Conservation (phyloP, 2,113 vertebrate genomes). For the Stomatorhinus ivindoensis region DNA sequence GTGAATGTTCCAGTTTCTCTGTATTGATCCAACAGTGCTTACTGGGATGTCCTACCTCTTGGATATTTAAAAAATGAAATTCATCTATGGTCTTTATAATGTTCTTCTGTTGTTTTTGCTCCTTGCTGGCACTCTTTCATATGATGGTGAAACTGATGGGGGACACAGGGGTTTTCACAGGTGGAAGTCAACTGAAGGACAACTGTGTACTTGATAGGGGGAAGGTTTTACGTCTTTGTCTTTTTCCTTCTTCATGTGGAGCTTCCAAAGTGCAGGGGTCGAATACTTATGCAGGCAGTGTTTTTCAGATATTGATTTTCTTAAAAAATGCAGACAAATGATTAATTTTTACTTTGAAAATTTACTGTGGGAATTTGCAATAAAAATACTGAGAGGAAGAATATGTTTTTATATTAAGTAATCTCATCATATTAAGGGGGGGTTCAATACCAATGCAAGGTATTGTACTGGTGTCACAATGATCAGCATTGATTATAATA, state of each 20-base stretch:
- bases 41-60: background rate
- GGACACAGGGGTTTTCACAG: background rate
- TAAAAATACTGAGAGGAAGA: background rate
- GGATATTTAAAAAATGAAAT: background rate
- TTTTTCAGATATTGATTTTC: too few species aligned
- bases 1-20: background rate
- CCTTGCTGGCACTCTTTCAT: background rate
- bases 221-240: background rate
- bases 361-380: background rate
- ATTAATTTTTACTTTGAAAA: background rate
- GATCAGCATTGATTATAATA: background rate
- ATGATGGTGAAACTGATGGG: background rate
- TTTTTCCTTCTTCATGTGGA: background rate
- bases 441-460: background rate
- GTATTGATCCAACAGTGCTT: background rate
- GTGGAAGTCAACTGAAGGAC: background rate
- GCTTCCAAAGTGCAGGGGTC: background rate
- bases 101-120: background rate
- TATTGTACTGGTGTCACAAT: background rate
- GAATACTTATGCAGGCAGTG: background rate
- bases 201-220: background rate
- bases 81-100: background rate
- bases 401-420: background rate
- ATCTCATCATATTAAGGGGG: background rate
- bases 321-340: too few species aligned